Percentiles rank a stretch among this genome's conserved stretches.
phyloP scores from a whole-genome alignment of 2,113 vertebrate genomes.

The Sterrhoptilus dennistouni region DNA sequence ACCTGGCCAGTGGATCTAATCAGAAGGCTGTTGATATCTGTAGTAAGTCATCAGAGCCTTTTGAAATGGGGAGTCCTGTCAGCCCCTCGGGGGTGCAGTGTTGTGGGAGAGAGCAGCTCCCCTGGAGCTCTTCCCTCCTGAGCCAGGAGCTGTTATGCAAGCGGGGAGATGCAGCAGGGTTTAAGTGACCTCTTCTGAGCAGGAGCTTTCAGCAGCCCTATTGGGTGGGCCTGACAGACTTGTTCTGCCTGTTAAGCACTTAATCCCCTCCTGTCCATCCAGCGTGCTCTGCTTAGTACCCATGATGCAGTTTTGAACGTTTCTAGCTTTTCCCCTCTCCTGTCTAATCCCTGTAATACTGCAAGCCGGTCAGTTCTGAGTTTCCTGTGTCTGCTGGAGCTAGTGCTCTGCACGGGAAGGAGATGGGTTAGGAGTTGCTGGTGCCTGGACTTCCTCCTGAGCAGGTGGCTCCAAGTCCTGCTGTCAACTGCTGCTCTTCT shows the following conservation, averaged over 20 bases:
- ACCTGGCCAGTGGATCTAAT: not conserved
- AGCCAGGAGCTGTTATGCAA: not conserved
- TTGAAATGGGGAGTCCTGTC: not conserved
- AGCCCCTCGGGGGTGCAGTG: not conserved
- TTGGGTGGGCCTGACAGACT: not conserved
- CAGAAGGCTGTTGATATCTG: not conserved
- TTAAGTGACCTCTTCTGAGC: not conserved
- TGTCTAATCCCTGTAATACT: conserved; percentile 13
- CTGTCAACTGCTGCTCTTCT: not conserved
- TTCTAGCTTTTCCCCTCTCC: not conserved
- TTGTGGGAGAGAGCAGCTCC: not conserved
- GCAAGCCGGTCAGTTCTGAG: not conserved
- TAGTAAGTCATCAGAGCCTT: not conserved
- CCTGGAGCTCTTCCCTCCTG: not conserved
- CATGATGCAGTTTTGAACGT: not conserved
- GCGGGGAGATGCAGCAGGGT: not conserved
- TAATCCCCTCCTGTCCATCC: conserved; percentile 54
- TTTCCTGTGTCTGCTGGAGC: not conserved
- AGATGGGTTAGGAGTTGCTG: not conserved
- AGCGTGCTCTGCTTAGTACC: not conserved
- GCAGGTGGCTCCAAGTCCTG: not conserved
- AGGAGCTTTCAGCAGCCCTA: not conserved
- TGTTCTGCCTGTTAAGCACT: conserved; percentile 37
- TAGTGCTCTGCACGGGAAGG: not conserved
- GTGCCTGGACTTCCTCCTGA: not conserved